Conservation (phyloP, 1,140 invertebrate species). For the Panagrolaimus sp. region DNA sequence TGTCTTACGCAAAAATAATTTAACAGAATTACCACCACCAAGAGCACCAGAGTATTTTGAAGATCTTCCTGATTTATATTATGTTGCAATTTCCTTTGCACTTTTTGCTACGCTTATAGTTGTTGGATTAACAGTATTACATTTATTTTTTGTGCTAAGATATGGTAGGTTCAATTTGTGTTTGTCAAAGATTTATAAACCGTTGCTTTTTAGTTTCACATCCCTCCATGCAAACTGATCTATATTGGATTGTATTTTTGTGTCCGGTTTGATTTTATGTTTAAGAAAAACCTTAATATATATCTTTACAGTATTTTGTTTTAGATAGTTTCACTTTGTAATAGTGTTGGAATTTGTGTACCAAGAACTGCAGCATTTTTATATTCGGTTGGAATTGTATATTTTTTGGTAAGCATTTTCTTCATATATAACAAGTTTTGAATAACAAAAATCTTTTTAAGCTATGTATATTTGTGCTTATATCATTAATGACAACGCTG, state of each 20-base stretch:
- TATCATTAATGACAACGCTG: conserved; percentile 48
- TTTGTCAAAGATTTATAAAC: too few species aligned
- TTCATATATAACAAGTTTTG: background rate
- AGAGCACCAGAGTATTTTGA: too few species aligned
- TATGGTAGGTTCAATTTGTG: too few species aligned
- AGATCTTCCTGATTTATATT: too few species aligned
- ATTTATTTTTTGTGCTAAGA: conserved; percentile 48
- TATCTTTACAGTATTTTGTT: too few species aligned
- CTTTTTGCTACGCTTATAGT: too few species aligned
- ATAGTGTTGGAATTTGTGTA: conserved; percentile 16
- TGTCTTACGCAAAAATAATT: too few species aligned
- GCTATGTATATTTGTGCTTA: conserved; percentile 44
- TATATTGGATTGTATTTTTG: conserved; percentile 55
- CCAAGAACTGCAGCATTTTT: conserved; percentile 23
- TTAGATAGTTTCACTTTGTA: background rate
- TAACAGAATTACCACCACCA: too few species aligned
- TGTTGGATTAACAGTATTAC: conserved; percentile 39
- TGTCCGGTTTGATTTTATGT: conserved; percentile 33
- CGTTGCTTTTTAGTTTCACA: too few species aligned
- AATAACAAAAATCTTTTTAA: background rate
- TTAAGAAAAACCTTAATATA: too few species aligned
- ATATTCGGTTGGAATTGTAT: conserved; percentile 23
- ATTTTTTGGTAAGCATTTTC: conserved; percentile 8
- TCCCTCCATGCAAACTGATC: conserved; percentile 48
- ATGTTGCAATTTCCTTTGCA: too few species aligned